phyloP scores from a whole-genome alignment of 2,888 invertebrate genomes.

The Dichetophora obliterata region DNA sequence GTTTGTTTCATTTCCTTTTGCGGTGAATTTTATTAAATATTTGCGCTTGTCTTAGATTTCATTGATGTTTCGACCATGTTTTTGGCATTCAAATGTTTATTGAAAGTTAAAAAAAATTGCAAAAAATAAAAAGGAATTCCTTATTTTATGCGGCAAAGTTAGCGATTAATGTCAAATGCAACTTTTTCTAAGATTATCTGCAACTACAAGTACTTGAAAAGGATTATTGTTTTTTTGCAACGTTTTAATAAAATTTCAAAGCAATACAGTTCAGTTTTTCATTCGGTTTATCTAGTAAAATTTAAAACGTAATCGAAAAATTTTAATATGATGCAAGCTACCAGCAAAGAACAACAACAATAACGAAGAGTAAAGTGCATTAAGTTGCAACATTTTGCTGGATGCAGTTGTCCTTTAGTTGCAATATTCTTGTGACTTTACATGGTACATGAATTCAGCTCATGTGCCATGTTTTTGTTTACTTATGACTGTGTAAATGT shows the following conservation, averaged over 20 bases:
- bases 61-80: not conserved
- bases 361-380: not conserved
- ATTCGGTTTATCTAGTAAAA: no score
- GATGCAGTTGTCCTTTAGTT: not conserved
- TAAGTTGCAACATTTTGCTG: not conserved
- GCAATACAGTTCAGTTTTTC: no score
- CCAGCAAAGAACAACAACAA: no score
- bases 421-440: constrained; percentile 22
- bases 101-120: not conserved
- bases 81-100: not conserved
- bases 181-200: not conserved
- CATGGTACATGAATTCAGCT: constrained; percentile 1
- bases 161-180: not conserved
- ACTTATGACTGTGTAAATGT: constrained; percentile 11
- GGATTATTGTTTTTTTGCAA: not conserved
- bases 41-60: not conserved
- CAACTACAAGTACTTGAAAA: not conserved
- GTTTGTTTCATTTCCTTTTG: not conserved
- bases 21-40: not conserved
- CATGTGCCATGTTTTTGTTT: constrained; percentile 37
- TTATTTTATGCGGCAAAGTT: not conserved
- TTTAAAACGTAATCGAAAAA: no score
- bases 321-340: no score
- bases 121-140: no score
- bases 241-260: not conserved